Conservation (phyloP, 2,113 vertebrate species). For the Coptodon rendalli region DNA sequence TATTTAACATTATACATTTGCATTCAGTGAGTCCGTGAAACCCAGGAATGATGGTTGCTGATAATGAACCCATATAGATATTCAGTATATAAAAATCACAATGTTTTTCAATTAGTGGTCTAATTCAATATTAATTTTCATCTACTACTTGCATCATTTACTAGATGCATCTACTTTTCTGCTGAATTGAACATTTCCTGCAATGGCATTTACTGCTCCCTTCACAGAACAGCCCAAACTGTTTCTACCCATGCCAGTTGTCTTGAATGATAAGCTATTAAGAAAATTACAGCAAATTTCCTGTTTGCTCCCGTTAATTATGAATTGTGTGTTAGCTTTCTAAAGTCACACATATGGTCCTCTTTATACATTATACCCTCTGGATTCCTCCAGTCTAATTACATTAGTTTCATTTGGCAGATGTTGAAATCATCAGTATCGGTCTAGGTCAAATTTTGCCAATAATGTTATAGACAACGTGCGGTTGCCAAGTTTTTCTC, state of each 20-base stretch:
- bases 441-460: not conserved
- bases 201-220: not conserved
- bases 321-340: not conserved
- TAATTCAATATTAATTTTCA: not conserved
- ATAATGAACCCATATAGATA: not conserved
- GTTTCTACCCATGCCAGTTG: not conserved
- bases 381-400: not conserved
- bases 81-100: accelerated
- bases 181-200: not conserved
- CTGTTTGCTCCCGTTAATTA: not conserved
- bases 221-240: not conserved
- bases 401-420: not conserved
- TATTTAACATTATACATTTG: not conserved
- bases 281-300: not conserved
- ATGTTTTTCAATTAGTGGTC: not conserved
- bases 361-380: not conserved
- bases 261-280: not conserved
- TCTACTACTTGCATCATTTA: not conserved
- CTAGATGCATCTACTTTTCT: not conserved
- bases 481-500: not conserved
- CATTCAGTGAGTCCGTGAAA: not conserved
- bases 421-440: not conserved
- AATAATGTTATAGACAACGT: not conserved
- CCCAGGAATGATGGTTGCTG: not conserved
- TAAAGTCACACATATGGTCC: not conserved